Conservation (phyloP, 2,888 invertebrate genomes). For the Zonitis immaculata region DNA sequence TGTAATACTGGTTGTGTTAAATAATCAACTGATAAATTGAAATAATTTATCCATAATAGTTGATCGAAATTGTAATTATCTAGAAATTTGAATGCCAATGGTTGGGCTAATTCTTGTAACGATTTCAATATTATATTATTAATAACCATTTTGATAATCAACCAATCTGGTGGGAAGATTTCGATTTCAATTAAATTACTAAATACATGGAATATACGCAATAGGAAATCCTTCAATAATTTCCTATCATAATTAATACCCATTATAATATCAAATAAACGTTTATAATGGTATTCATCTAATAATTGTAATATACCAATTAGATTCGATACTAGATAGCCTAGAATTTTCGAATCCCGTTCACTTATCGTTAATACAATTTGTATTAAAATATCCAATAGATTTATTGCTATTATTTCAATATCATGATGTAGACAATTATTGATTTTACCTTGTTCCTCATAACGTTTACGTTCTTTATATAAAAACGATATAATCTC, state of each 20-base stretch:
- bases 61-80: slow-evolving; percentile 70
- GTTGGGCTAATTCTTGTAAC: slow-evolving; percentile 82
- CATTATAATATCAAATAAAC: slow-evolving; percentile 77
- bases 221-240: slow-evolving; percentile 79
- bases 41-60: slow-evolving; percentile 68
- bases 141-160: slow-evolving; percentile 81
- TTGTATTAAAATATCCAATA: slow-evolving; percentile 79
- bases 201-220: slow-evolving; percentile 75
- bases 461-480: slow-evolving; percentile 50
- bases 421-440: slow-evolving; percentile 71
- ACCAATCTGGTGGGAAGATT: slow-evolving; percentile 86
- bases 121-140: slow-evolving; percentile 82
- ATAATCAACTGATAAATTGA: slow-evolving; percentile 74
- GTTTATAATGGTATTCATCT: slow-evolving; percentile 81
- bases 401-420: slow-evolving; percentile 74
- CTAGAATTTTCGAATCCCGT: slow-evolving; percentile 58
- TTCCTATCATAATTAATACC: slow-evolving; percentile 67
- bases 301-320: slow-evolving; percentile 80
- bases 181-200: slow-evolving; percentile 74
- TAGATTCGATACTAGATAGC: slow-evolving; percentile 81
- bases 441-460: slow-evolving; percentile 55
- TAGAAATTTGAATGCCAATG: slow-evolving; percentile 77
- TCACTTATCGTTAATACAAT: slow-evolving; percentile 79
- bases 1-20: slow-evolving; percentile 77
- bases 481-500: slow-evolving; percentile 71